phyloP scores from a whole-genome alignment of 2,113 vertebrate species.

The Pachypanchax playfairii region DNA sequence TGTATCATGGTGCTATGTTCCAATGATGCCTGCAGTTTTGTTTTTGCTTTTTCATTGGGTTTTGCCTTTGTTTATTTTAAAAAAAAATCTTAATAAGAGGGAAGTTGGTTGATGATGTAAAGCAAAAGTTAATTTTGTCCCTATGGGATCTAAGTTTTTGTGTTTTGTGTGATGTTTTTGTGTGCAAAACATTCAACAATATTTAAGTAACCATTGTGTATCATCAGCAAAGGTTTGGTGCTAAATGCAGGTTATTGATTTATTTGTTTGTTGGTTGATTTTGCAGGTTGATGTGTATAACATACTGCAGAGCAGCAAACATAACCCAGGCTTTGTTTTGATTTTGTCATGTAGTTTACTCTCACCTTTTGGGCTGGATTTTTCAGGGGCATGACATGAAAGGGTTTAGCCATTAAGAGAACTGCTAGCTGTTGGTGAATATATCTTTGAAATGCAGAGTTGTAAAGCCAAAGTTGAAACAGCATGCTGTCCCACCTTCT shows the following conservation, averaged over 20 bases:
- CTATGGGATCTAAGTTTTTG: conserved; percentile 83
- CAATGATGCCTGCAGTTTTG: conserved; percentile 68
- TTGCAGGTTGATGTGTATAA: conserved; percentile 7
- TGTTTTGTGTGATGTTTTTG: conserved; percentile 59
- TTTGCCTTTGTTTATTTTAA: conserved; percentile 73
- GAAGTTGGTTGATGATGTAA: conserved; percentile 52
- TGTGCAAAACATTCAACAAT: conserved; percentile 55
- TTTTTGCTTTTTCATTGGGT: conserved; percentile 55
- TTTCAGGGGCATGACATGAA: conserved; percentile 51
- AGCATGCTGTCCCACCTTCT: conserved; percentile 16
- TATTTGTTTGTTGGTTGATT: conserved; percentile 9
- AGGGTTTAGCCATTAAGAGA: conserved; percentile 64
- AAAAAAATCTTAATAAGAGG: conserved; percentile 70
- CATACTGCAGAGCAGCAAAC: conserved; percentile 55
- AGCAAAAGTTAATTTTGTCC: conserved; percentile 83
- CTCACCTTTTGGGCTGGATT: conserved; percentile 48
- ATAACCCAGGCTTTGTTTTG: conserved; percentile 52
- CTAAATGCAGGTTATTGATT: conserved; percentile 63
- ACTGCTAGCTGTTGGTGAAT: conserved; percentile 67
- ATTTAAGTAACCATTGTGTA: conserved; percentile 76
- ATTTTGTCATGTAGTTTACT: conserved; percentile 42
- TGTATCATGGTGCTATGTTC: conserved; percentile 80
- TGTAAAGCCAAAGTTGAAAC: conserved; percentile 75
- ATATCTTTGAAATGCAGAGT: conserved; percentile 70
- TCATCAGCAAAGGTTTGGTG: conserved; percentile 70